Evolutionary conservation across 2,888 invertebrate genomes (phyloP).

Genomic region (Margaritifera margaritifera): DNA sequence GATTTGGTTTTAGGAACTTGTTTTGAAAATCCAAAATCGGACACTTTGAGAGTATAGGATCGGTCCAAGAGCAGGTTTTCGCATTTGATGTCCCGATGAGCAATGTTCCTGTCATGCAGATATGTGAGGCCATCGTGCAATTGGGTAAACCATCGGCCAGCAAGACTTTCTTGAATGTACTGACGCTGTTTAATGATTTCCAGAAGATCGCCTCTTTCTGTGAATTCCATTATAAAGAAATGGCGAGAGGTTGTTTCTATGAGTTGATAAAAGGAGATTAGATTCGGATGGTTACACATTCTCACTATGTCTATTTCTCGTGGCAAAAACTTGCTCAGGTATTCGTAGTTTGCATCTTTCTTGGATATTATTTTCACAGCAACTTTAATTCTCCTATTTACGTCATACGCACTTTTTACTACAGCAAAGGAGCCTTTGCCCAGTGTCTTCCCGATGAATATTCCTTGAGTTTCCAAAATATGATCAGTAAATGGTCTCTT

Average conservation of each 20-base stretch:
- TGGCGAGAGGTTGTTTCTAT: conserved; percentile 69
- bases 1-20: conserved; percentile 38
- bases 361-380: conserved; percentile 71
- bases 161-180: conserved; percentile 48
- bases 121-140: conserved; percentile 62
- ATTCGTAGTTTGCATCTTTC: conserved; percentile 64
- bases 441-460: conserved; percentile 58
- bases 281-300: conserved; percentile 56
- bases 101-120: conserved; percentile 63
- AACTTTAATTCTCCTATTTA: conserved; percentile 59
- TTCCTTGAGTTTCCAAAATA: conserved; percentile 58
- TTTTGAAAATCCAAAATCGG: conserved; percentile 69
- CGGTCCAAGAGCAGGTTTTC: conserved; percentile 65
- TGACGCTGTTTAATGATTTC: conserved; percentile 48
- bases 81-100: conserved; percentile 70
- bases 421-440: conserved; percentile 68
- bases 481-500: conserved; percentile 6
- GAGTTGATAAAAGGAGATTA: conserved; percentile 60
- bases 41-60: conserved; percentile 55
- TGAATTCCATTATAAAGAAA: conserved; percentile 68
- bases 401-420: conserved; percentile 66
- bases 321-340: conserved; percentile 66
- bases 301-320: conserved; percentile 68
- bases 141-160: conserved; percentile 63
- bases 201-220: conserved; percentile 63